A percentile compares a stretch with the other conserved stretches of the same genome.
Evolutionary conservation across 2,797 vertebrate species (phyloP).

Genomic region (Brachymystax lenok): DNA sequence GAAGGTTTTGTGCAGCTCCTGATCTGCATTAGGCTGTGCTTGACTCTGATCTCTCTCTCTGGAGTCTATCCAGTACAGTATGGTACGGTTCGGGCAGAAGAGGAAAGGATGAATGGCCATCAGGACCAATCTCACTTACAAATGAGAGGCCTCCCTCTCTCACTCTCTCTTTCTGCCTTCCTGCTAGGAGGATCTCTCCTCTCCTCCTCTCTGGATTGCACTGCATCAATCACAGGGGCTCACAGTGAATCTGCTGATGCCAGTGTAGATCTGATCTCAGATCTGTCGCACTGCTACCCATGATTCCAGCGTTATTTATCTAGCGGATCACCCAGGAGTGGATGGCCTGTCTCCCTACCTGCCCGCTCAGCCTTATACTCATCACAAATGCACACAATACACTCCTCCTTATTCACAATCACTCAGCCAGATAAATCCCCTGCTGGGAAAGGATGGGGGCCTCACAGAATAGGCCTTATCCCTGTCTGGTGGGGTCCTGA

Average conservation of each 20-base stretch:
- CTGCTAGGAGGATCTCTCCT: constrained; percentile 33
- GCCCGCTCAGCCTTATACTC: constrained; percentile 48
- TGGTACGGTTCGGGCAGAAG: constrained; percentile 30
- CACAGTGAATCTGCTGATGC: constrained; percentile 63
- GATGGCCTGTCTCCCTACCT: constrained; percentile 32
- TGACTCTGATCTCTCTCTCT: constrained; percentile 29
- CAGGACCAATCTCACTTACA: constrained; percentile 60
- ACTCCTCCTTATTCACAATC: constrained; percentile 40
- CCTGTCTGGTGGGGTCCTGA: background rate
- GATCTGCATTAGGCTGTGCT: constrained; percentile 8
- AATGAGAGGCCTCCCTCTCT: constrained; percentile 37
- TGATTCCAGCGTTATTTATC: constrained; percentile 46
- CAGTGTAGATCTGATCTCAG: constrained; percentile 56
- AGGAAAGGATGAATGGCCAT: constrained; percentile 54
- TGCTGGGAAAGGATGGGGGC: constrained; percentile 3
- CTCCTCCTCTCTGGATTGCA: constrained; percentile 30
- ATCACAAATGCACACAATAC: constrained; percentile 58
- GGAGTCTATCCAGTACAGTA: background rate
- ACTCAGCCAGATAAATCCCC: constrained; percentile 61
- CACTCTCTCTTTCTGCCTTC: background rate
- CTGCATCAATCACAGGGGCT: constrained; percentile 63
- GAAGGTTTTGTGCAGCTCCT: constrained; percentile 24
- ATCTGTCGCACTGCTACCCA: constrained; percentile 41
- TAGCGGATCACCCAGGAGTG: constrained; percentile 18
- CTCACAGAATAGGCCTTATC: background rate